A percentile compares a stretch with the other conserved stretches of the same genome.
phyloP scores from a whole-genome alignment of 2,797 vertebrate species.

The Syngnathus acus region DNA sequence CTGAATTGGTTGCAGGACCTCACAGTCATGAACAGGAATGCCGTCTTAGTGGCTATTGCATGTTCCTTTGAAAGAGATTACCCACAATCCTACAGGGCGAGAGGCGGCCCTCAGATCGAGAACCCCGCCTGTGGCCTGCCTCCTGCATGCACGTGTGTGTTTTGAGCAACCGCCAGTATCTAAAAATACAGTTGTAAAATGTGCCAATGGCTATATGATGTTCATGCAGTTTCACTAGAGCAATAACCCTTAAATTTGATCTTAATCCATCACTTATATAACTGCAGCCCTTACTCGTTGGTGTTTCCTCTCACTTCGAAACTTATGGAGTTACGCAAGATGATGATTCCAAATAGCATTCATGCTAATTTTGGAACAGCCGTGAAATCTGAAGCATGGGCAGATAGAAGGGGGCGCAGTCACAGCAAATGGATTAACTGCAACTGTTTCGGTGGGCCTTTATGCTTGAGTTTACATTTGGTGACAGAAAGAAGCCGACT shows the following conservation, averaged over 20 bases:
- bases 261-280: conserved; percentile 58
- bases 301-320: conserved; percentile 29
- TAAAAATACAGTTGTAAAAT: conserved; percentile 54
- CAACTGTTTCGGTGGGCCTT: neutral
- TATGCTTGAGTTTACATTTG: conserved; percentile 6
- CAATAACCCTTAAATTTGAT: conserved; percentile 47
- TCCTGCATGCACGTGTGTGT: conserved; percentile 2
- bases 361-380: conserved; percentile 34
- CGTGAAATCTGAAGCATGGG: conserved; percentile 25
- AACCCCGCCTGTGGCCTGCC: conserved; percentile 20
- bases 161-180: conserved; percentile 19
- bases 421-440: conserved; percentile 7
- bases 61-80: conserved; percentile 51
- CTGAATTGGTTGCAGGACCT: no score
- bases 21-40: conserved; percentile 20
- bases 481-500: neutral
- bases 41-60: conserved; percentile 37
- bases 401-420: conserved; percentile 11
- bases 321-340: conserved; percentile 53
- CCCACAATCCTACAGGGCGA: conserved; percentile 31
- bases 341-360: conserved; percentile 40
- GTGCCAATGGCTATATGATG: conserved; percentile 42
- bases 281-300: conserved; percentile 33
- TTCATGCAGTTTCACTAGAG: conserved; percentile 54
- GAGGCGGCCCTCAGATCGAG: conserved; percentile 32